Evolutionary conservation across 2,888 invertebrate genomes (phyloP), one percentile per base, ranked within the genome.

Genomic region (Parnassius glacialis): DNA sequence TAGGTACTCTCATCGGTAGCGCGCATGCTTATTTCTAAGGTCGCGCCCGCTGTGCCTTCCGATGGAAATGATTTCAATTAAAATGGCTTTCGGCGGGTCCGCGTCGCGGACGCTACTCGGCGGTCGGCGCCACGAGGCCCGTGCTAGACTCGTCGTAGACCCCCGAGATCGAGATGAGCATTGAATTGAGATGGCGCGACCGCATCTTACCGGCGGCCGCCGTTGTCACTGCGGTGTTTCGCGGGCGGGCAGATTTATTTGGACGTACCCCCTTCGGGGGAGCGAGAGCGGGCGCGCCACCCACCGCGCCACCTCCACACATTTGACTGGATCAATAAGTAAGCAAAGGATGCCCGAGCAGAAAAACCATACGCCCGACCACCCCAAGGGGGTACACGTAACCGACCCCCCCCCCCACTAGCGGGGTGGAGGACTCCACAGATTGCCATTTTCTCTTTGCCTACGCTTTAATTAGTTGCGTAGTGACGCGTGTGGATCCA

Each of bases 271-370:
- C 83, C 80, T 75, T 65, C 75, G 83, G 80, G 82, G 84, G 77
- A 73, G 83, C 80, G 85, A 85, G 85, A 84, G 69, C 78, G 84
- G 87, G 85, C 81, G 84, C 78, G 79, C 90, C 85, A 84, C 86
- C 90, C 89, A 85, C 88, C 85, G 85, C 87, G 88, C 87, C 87
- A 87, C 90, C 90, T 90, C 90, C 92, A 90, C 90, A 92, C 92
- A 92, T 92, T 92, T 92, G 92, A 92, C 92, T 92, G 92, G 92
- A 92, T 92, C 92, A 92, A 92, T 92, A 92, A 92, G 92, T 92
- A 92, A 92, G 92, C 92, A 92, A 92, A 92, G 92, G 92, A 92
- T 92, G 92, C 91, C 92, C 90, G 92, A 92, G 92, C 88, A 92
- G 92, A 92, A 92, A 92, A 92, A 92, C 92, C 92, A 92, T 90